These are phyloP conservation scores for Girardia tigrina DNA, from an alignment of 2,888 invertebrate species.

Conservation along the genomic window DNA sequence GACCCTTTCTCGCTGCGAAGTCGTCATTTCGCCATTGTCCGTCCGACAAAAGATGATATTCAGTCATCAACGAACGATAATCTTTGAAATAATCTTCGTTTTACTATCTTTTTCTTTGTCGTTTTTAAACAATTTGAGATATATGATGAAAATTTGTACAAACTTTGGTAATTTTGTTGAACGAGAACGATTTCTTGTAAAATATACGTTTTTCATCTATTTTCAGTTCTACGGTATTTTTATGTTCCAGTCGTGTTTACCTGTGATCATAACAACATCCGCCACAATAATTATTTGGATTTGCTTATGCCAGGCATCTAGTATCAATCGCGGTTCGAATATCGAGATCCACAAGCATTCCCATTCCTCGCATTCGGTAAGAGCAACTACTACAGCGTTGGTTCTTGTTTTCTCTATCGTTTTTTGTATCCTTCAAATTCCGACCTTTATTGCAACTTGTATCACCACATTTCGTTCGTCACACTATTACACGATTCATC, in stretches of 20 bases:
- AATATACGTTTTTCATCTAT: background rate
- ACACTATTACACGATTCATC: conserved; percentile 4
- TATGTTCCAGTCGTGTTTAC: conserved; percentile 29
- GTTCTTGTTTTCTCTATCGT: conserved; percentile 25
- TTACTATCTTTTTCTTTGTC: background rate
- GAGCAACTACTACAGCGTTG: background rate
- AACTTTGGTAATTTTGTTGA: background rate
- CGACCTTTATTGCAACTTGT: conserved; percentile 26
- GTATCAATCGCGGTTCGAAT: background rate
- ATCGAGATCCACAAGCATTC: conserved; percentile 15
- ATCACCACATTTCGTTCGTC: background rate
- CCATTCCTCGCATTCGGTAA: background rate
- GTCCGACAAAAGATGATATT: background rate
- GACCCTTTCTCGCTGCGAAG: background rate
- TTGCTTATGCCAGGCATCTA: background rate
- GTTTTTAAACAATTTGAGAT: conserved; percentile 19
- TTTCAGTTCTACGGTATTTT: conserved; percentile 28
- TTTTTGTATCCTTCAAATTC: conserved; percentile 25
- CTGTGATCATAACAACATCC: background rate
- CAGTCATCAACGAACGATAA: background rate
- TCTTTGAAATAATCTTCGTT: background rate
- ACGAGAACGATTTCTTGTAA: background rate
- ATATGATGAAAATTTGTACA: background rate
- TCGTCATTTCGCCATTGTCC: background rate
- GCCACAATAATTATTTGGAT: background rate